A percentile compares a stretch with the other conserved stretches of the same genome.
phyloP scores from a whole-genome alignment of 2,797 vertebrate species.

The Podarcis siculus region DNA sequence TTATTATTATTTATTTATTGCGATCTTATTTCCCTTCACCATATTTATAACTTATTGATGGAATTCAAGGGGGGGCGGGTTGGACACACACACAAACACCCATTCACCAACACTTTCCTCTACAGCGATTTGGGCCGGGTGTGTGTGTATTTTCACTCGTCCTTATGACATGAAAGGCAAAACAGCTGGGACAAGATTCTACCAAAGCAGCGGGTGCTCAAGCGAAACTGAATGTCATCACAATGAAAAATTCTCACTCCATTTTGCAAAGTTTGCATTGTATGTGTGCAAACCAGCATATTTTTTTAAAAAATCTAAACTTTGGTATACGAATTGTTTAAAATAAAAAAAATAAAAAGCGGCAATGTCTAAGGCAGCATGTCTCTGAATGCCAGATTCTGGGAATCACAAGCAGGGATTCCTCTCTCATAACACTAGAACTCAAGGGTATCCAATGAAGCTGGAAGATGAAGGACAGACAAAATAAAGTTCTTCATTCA shows the following conservation, averaged over 20 bases:
- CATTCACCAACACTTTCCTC: neutral
- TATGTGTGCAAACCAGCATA: neutral
- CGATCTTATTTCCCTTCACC: neutral
- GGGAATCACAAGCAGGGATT: too few species aligned
- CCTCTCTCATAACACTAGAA: too few species aligned
- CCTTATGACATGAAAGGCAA: neutral
- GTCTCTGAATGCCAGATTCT: neutral
- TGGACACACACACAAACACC: neutral
- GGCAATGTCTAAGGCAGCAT: neutral
- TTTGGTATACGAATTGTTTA: neutral
- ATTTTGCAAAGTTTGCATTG: neutral
- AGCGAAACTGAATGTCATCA: neutral
- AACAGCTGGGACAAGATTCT: neutral
- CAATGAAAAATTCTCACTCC: neutral
- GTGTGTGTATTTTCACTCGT: too few species aligned
- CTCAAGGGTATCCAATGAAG: too few species aligned
- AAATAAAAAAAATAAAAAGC: too few species aligned
- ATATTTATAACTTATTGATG: conserved; percentile 31
- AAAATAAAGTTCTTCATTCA: too few species aligned
- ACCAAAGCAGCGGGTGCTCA: accelerated
- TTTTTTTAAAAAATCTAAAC: neutral
- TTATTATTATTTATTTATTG: too few species aligned
- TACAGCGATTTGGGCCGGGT: neutral
- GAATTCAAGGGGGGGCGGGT: neutral
- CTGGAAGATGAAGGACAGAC: too few species aligned